Evolutionary conservation across 1,140 invertebrate species (phyloP).

Genomic region (Drosophila bocki): DNA sequence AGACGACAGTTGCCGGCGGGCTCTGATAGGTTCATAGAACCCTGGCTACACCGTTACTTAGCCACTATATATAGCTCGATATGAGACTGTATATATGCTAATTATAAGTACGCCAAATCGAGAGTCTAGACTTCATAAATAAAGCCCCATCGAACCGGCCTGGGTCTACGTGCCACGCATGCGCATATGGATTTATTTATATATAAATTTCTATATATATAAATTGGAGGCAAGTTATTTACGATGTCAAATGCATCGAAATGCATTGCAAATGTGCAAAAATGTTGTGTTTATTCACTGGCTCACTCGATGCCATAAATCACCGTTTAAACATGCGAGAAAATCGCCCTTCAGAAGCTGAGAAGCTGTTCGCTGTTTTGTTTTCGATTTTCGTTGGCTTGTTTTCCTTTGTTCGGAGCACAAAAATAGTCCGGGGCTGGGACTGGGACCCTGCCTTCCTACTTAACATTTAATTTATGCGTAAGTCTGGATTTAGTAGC

Average conservation of each 20-base stretch:
- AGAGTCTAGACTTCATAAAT: conserved; percentile 80
- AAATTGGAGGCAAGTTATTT: conserved; percentile 52
- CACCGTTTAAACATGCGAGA: conserved; percentile 61
- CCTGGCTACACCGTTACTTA: conserved; percentile 59
- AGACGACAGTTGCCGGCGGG: conserved; percentile 44
- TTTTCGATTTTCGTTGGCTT: conserved; percentile 31
- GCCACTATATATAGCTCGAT: conserved; percentile 43
- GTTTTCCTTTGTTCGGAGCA: conserved; percentile 29
- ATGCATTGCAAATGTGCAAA: conserved; percentile 72
- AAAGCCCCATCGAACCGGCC: conserved; percentile 23
- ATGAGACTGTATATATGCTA: conserved; percentile 49
- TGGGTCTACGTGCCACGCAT: conserved; percentile 66
- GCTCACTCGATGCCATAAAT: conserved; percentile 66
- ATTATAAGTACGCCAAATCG: conserved; percentile 73
- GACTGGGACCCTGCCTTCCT: conserved; percentile 48
- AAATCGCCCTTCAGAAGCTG: conserved; percentile 26
- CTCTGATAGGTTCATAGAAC: conserved; percentile 62
- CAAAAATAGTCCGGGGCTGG: conserved; percentile 53
- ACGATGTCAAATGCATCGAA: conserved; percentile 78
- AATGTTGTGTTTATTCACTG: conserved; percentile 42
- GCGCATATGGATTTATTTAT: conserved; percentile 40
- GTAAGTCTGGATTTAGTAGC: conserved; percentile 79
- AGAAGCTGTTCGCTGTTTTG: conserved; percentile 40
- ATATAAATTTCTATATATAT: conserved; percentile 20
- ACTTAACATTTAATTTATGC: conserved; percentile 82